phyloP scores from a whole-genome alignment of 2,113 vertebrate genomes.

The Rafetus swinhoei region DNA sequence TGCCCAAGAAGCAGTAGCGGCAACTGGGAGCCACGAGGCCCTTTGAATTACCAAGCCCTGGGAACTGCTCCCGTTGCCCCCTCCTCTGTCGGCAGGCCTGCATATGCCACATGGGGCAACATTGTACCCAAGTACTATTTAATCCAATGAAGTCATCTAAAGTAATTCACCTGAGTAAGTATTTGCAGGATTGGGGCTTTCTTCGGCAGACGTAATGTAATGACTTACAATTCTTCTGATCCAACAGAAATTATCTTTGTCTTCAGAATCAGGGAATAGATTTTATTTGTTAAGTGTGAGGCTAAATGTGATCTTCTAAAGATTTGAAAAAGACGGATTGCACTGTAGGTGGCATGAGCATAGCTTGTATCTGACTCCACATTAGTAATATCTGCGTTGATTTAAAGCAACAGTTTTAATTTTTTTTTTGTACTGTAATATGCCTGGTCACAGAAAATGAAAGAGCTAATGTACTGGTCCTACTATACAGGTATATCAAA shows the following conservation, averaged over 20 bases:
- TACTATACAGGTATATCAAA: background rate
- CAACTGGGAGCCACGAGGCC: too few relatives aligned
- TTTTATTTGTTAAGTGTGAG: background rate
- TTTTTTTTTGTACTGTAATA: background rate
- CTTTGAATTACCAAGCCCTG: too few relatives aligned
- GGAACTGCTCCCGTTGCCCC: too few relatives aligned
- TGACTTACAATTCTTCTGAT: fast-evolving
- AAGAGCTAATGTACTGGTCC: background rate
- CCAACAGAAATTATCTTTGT: background rate
- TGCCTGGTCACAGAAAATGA: background rate
- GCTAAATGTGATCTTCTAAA: background rate
- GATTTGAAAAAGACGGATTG: background rate
- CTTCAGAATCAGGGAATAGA: background rate
- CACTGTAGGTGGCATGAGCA: background rate
- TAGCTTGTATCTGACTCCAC: background rate
- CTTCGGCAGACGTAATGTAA: background rate
- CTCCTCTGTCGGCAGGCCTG: too few relatives aligned
- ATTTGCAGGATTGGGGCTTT: background rate
- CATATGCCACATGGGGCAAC: background rate
- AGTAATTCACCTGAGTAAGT: background rate
- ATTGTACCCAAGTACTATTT: background rate
- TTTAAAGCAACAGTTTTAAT: background rate
- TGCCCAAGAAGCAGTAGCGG: too few relatives aligned
- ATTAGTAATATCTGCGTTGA: background rate
- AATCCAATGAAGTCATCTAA: background rate